These are phyloP conservation scores for Amazona guildingii DNA, from an alignment of 2,113 vertebrate genomes.

Conservation along the genomic window DNA sequence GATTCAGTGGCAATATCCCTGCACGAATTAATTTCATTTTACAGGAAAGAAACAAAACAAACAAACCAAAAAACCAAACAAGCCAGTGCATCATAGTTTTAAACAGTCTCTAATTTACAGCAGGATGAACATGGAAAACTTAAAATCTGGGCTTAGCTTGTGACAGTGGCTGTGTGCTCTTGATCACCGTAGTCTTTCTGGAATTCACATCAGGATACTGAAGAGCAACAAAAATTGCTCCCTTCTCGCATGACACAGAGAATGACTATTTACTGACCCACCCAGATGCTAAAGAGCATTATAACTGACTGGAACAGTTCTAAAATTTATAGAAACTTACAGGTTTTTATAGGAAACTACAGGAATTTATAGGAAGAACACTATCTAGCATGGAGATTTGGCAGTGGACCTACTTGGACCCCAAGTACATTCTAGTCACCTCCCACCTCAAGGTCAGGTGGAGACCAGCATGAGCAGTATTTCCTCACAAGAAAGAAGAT, in stretches of 20 bases:
- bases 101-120: background rate
- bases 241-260: background rate
- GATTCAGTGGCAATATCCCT: background rate
- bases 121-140: background rate
- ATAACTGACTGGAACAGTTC: background rate
- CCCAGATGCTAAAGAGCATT: background rate
- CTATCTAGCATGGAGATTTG: background rate
- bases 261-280: background rate
- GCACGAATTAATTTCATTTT: background rate
- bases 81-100: background rate
- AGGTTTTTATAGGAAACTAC: background rate
- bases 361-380: background rate
- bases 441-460: background rate
- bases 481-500: background rate
- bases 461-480: background rate
- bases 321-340: background rate
- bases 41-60: background rate
- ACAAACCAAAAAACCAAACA: background rate
- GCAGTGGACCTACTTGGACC: background rate
- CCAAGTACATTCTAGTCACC: background rate
- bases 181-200: background rate
- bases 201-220: background rate
- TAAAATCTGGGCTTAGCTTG: background rate
- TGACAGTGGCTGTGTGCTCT: background rate
- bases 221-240: background rate